Percentiles rank a stretch among this genome's conserved stretches.
These are phyloP conservation scores for Euura saliciscinereae DNA, from an alignment of 1,140 invertebrate species.

Conservation along the genomic window DNA sequence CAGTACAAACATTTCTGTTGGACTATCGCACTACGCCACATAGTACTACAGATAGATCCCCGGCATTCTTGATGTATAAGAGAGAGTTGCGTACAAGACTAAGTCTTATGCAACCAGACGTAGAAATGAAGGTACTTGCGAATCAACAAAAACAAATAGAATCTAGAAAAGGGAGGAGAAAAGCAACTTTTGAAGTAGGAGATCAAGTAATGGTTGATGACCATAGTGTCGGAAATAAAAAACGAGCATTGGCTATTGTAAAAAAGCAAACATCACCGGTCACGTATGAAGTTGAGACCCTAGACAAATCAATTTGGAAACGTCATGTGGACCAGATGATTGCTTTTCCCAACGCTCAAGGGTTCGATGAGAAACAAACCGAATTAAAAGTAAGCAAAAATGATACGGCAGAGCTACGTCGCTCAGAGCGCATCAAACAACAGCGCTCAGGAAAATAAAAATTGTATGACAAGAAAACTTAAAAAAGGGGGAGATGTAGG, in stretches of 20 bases:
- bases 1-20: no score
- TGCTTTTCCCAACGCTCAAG: no score
- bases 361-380: no score
- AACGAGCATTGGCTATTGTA: constrained; percentile 13
- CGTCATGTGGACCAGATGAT: constrained; percentile 20
- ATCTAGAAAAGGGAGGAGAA: background rate
- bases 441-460: no score
- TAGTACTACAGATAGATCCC: constrained; percentile 6
- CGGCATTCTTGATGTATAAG: constrained; percentile 7
- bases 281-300: constrained; percentile 16
- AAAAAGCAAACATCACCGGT: constrained; percentile 16
- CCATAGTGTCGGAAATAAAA: background rate
- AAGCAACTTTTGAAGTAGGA: background rate
- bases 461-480: no score
- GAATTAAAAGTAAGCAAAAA: no score
- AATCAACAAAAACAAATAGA: background rate
- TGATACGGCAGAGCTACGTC: no score
- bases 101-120: constrained; percentile 1
- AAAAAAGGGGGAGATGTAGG: no score
- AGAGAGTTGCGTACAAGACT: constrained; percentile 8
- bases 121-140: background rate
- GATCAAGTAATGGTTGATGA: background rate
- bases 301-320: constrained; percentile 10
- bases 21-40: background rate
- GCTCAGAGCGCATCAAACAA: no score